A percentile compares a stretch with the other conserved stretches of the same genome.
phyloP scores from a whole-genome alignment of 2,113 vertebrate species.

The Bos javanicus region DNA sequence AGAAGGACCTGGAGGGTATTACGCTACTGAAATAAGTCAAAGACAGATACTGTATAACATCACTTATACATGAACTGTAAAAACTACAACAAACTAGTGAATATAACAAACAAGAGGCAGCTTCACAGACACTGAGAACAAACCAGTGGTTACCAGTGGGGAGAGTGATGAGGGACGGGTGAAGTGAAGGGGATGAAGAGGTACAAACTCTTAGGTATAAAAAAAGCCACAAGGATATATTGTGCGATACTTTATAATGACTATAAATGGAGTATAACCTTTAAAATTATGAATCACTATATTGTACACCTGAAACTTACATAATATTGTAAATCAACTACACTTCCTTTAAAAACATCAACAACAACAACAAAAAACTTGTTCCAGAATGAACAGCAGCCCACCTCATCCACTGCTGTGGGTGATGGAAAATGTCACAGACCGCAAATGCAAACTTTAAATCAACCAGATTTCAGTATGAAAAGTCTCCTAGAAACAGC shows the following conservation, averaged over 20 bases:
- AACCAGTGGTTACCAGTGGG: not conserved
- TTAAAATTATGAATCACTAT: not conserved
- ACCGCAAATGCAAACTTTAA: not conserved
- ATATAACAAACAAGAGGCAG: not conserved
- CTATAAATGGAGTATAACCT: not conserved
- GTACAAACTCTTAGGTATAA: not conserved
- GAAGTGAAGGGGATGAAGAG: not conserved
- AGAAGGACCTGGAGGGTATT: not conserved
- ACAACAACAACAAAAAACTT: not conserved
- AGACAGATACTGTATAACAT: not conserved
- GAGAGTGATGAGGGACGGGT: not conserved
- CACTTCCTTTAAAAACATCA: not conserved
- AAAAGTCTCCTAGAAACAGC: not conserved
- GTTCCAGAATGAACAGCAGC: not conserved
- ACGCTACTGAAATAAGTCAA: not conserved
- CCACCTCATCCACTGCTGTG: rapidly evolving
- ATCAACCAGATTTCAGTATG: not conserved
- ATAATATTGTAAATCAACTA: not conserved
- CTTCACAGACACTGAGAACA: not conserved
- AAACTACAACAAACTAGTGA: not conserved
- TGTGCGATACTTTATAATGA: not conserved
- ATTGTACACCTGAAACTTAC: not conserved
- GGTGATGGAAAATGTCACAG: not conserved
- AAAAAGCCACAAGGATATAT: not conserved
- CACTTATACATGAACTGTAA: not conserved